A percentile compares a stretch with the other conserved stretches of the same genome.
Evolutionary conservation across 2,113 vertebrate genomes (phyloP).

Genomic region (Seriola rivoliana): DNA sequence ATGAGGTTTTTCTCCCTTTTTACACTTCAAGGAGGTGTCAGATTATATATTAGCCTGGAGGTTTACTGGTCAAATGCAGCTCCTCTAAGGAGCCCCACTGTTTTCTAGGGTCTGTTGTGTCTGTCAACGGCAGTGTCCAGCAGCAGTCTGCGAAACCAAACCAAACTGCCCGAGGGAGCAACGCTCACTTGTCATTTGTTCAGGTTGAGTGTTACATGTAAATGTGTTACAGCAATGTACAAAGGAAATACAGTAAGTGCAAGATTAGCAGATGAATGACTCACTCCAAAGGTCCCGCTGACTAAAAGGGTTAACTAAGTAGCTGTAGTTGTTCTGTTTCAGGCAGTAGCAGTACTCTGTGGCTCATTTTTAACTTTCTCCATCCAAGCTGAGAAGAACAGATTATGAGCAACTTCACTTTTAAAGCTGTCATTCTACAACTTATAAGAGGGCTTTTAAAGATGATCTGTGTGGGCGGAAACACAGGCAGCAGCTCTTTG

Average conservation of each 20-base stretch:
- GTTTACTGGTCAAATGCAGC: constrained; percentile 48
- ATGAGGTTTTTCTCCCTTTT: background rate
- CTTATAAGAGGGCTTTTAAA: background rate
- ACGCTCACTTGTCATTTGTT: constrained; percentile 3
- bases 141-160: constrained; percentile 18
- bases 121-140: constrained; percentile 32
- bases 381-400: background rate
- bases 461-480: constrained; percentile 24
- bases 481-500: constrained; percentile 27
- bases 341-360: background rate
- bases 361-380: background rate
- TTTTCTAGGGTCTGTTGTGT: background rate
- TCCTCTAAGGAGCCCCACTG: background rate
- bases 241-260: background rate
- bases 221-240: background rate
- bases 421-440: background rate
- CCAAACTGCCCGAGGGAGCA: constrained; percentile 8
- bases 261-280: background rate
- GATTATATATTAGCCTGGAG: constrained; percentile 47
- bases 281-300: background rate
- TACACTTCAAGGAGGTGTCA: constrained; percentile 2
- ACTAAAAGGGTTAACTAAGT: background rate
- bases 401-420: no score
- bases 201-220: background rate
- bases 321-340: background rate